phyloP scores from a whole-genome alignment of 2,888 invertebrate genomes.

The Habrosyne pyritoides region DNA sequence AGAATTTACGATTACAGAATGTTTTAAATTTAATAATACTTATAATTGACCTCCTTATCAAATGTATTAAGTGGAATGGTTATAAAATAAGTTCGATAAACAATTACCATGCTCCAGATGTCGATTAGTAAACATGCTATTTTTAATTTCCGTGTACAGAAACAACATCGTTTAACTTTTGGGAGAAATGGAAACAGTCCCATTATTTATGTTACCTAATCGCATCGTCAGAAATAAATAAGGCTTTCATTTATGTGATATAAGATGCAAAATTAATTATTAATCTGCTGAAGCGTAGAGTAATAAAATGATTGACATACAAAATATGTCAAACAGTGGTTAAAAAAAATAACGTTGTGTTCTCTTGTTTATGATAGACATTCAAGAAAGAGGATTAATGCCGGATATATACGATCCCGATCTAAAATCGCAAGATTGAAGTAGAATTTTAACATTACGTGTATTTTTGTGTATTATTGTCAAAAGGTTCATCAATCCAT shows the following conservation, averaged over 20 bases:
- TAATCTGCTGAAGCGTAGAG: background rate
- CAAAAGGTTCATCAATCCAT: too few relatives aligned
- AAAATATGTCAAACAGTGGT: background rate
- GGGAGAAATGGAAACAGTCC: conserved; percentile 40
- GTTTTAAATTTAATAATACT: background rate
- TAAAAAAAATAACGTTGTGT: too few relatives aligned
- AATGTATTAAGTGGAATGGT: background rate
- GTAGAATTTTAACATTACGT: too few relatives aligned
- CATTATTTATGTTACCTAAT: conserved; percentile 25
- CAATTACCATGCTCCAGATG: conserved; percentile 42
- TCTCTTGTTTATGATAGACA: too few relatives aligned
- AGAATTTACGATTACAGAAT: background rate
- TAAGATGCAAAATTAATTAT: background rate
- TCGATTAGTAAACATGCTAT: conserved; percentile 37
- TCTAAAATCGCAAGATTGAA: too few relatives aligned
- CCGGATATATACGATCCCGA: too few relatives aligned
- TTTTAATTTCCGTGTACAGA: conserved; percentile 45
- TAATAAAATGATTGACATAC: background rate
- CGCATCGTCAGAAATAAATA: background rate
- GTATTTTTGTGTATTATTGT: too few relatives aligned
- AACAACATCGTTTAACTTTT: conserved; percentile 45
- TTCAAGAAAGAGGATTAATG: too few relatives aligned
- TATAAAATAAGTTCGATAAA: background rate
- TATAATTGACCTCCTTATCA: background rate
- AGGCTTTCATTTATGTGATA: background rate